Conservation (phyloP, 1,140 invertebrate species). For the Bradysia coprophila region DNA sequence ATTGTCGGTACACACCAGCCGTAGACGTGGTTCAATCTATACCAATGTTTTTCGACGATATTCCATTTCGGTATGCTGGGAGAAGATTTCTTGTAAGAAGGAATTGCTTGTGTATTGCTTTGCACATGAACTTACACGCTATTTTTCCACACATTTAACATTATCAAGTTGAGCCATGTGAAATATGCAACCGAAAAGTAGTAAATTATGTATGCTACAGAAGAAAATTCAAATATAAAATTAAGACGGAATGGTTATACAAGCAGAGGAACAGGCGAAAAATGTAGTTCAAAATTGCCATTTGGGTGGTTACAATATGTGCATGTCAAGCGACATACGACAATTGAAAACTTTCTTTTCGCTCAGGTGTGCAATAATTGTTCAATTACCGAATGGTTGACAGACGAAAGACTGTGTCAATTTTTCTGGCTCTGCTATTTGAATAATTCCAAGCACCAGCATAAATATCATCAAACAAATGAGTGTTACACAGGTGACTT, state of each 20-base stretch:
- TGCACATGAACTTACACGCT: slow-evolving; percentile 30
- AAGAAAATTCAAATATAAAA: background rate
- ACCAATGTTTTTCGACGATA: slow-evolving; percentile 27
- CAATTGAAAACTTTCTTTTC: too few species aligned
- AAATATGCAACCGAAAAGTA: slow-evolving; percentile 40
- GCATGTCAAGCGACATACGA: too few species aligned
- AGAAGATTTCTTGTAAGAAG: slow-evolving; percentile 3
- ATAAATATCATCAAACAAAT: slow-evolving; percentile 2
- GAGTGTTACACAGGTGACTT: slow-evolving; percentile 11
- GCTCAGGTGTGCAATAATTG: too few species aligned
- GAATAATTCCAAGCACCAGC: background rate
- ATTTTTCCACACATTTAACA: slow-evolving; percentile 39
- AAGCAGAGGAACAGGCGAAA: too few species aligned
- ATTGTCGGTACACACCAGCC: slow-evolving; percentile 33
- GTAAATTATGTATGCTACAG: slow-evolving; percentile 35
- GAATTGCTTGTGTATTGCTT: slow-evolving; percentile 1
- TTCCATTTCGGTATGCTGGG: slow-evolving; percentile 20
- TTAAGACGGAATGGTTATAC: background rate
- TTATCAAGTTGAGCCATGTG: slow-evolving; percentile 45
- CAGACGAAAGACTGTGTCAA: background rate
- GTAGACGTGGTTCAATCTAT: slow-evolving; percentile 29
- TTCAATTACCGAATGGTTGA: slow-evolving; percentile 1
- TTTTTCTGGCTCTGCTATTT: background rate
- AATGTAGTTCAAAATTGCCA: too few species aligned
- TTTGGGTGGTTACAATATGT: too few species aligned